Evolutionary conservation across 2,113 vertebrate genomes (phyloP).

Genomic region (Spea bombifrons): DNA sequence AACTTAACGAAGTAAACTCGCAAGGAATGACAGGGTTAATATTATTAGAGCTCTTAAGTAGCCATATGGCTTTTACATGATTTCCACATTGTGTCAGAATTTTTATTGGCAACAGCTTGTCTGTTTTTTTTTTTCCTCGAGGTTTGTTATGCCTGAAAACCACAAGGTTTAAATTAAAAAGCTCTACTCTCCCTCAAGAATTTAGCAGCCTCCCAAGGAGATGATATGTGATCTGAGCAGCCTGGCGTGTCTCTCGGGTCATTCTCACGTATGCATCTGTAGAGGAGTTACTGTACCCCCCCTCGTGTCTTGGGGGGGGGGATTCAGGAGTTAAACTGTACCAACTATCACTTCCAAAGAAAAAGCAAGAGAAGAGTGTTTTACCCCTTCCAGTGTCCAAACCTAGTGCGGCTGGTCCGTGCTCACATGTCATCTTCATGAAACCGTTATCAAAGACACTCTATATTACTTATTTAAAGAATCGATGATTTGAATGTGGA

Average conservation of each 20-base stretch:
- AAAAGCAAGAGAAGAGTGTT: background rate
- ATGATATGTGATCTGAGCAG: background rate
- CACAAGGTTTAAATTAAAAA: slow-evolving; percentile 44
- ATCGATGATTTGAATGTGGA: no score
- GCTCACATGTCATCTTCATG: no score
- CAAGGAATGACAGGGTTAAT: slow-evolving; percentile 30
- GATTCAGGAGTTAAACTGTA: no score
- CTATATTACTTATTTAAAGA: no score
- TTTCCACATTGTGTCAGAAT: slow-evolving; percentile 45
- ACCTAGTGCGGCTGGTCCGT: no score
- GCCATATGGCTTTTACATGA: slow-evolving; percentile 48
- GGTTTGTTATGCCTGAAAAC: slow-evolving; percentile 32
- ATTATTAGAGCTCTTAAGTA: slow-evolving; percentile 29
- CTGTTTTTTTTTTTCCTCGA: slow-evolving; percentile 33
- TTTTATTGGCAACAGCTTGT: slow-evolving; percentile 49
- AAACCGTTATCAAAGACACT: no score
- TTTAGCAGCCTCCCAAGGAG: slow-evolving; percentile 39
- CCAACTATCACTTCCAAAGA: background rate
- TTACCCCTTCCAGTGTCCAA: no score
- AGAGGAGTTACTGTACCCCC: background rate
- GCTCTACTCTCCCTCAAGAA: slow-evolving; percentile 15
- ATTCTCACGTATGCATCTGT: background rate
- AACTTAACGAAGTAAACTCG: no score
- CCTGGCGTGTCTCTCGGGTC: background rate
- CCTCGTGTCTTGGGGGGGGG: background rate